Percentiles rank a stretch among this genome's conserved stretches.
Conservation (phyloP, 2,888 invertebrate species). For the Artemia sinica region DNA sequence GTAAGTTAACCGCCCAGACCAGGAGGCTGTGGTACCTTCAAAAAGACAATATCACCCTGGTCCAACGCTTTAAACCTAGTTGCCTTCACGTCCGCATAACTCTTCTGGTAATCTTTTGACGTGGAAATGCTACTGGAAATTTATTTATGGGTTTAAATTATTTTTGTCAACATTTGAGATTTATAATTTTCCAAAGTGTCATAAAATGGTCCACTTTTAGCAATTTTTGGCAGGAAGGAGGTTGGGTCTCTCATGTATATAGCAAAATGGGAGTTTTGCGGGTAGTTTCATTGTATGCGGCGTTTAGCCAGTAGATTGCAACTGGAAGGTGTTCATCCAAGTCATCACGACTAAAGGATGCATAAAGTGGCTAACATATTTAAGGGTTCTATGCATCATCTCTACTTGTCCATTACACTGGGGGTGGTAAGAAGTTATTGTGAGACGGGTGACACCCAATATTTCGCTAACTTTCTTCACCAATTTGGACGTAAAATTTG, state of each 20-base stretch:
- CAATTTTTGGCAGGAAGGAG: neutral
- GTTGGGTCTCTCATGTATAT: neutral
- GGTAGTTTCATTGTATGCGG: neutral
- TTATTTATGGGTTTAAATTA: neutral
- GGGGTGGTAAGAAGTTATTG: neutral
- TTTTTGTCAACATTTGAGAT: neutral
- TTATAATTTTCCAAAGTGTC: neutral
- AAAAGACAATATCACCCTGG: neutral
- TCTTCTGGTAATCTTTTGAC: neutral
- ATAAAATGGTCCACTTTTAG: neutral
- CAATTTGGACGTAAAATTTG: slow-evolving; percentile 24
- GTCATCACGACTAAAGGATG: neutral
- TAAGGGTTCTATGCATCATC: neutral
- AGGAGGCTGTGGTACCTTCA: neutral
- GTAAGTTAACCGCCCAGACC: neutral
- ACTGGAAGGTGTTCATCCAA: neutral
- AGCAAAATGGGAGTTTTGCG: neutral
- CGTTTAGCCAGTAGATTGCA: neutral
- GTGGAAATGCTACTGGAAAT: neutral
- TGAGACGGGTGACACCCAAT: neutral
- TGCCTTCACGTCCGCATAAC: neutral
- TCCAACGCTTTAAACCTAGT: neutral
- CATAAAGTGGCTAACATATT: neutral
- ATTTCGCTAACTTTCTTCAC: slow-evolving; percentile 21
- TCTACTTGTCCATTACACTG: neutral